Conservation (phyloP, 2,113 vertebrate genomes). For the Noctilio leporinus region DNA sequence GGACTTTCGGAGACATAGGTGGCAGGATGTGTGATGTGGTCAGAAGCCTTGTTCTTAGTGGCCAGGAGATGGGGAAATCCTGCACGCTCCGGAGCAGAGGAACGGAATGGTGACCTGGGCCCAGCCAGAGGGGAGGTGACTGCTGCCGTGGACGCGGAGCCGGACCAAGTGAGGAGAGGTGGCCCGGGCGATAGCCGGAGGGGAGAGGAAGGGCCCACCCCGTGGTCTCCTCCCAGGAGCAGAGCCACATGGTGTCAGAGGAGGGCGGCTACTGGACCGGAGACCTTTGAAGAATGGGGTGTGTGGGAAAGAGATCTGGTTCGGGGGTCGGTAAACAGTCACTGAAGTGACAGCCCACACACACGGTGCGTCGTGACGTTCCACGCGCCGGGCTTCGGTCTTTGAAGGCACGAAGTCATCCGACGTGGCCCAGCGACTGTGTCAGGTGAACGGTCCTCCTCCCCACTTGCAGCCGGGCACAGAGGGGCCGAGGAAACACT, state of each 20-base stretch:
- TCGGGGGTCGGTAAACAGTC: neutral
- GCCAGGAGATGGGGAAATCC: neutral
- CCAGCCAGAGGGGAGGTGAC: neutral
- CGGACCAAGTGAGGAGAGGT: neutral
- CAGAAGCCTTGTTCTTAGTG: neutral
- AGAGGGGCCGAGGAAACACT: neutral
- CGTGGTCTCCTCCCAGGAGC: neutral
- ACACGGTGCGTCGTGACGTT: neutral
- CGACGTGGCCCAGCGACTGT: too few species aligned
- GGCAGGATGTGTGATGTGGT: neutral
- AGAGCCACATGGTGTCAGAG: neutral
- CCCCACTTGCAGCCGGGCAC: neutral
- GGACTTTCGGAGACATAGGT: too few species aligned
- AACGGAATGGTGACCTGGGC: neutral
- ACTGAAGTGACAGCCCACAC: neutral
- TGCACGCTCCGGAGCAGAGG: neutral
- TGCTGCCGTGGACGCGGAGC: too few species aligned
- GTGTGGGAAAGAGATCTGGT: neutral
- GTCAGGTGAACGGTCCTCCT: neutral
- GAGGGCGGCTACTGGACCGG: too few species aligned
- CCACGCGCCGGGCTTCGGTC: neutral
- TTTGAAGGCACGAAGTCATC: neutral
- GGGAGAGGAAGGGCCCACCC: neutral
- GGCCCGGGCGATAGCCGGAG: rapidly evolving
- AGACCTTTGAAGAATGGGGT: neutral